These are phyloP conservation scores for Lithophane semibrunnea DNA, from an alignment of 2,888 invertebrate species.

Conservation along the genomic window DNA sequence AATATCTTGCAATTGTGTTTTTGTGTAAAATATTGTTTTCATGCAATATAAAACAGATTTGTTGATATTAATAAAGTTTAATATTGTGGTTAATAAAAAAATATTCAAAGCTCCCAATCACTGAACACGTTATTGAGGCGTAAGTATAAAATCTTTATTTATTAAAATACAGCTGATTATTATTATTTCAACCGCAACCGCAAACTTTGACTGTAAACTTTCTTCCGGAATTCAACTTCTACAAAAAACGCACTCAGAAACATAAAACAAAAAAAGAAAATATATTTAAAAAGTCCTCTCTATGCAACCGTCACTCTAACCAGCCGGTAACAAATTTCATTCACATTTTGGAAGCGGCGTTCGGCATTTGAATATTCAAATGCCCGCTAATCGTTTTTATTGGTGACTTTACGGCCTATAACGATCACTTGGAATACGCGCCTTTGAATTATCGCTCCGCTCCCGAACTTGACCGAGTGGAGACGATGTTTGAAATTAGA, in stretches of 20 bases:
- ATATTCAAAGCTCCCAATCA: too few relatives aligned
- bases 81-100: too few relatives aligned
- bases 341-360: conserved; percentile 79
- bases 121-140: background rate
- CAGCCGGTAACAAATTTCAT: conserved; percentile 72
- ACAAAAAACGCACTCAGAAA: background rate
- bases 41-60: background rate
- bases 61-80: too few relatives aligned
- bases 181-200: background rate
- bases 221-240: background rate
- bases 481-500: conserved; percentile 63
- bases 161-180: background rate
- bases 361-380: conserved; percentile 87
- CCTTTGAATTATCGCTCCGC: conserved; percentile 76
- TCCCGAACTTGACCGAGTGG: conserved; percentile 67
- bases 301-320: conserved; percentile 49
- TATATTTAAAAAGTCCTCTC: conserved; percentile 41
- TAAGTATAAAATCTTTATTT: background rate
- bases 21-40: background rate
- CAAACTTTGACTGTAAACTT: background rate
- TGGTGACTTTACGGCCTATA: conserved; percentile 87
- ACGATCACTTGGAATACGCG: conserved; percentile 82
- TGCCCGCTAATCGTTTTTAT: conserved; percentile 87
- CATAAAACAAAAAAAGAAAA: background rate
- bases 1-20: background rate